Conservation (phyloP, 2,797 vertebrate species). For the Ptychadena robeensis region DNA sequence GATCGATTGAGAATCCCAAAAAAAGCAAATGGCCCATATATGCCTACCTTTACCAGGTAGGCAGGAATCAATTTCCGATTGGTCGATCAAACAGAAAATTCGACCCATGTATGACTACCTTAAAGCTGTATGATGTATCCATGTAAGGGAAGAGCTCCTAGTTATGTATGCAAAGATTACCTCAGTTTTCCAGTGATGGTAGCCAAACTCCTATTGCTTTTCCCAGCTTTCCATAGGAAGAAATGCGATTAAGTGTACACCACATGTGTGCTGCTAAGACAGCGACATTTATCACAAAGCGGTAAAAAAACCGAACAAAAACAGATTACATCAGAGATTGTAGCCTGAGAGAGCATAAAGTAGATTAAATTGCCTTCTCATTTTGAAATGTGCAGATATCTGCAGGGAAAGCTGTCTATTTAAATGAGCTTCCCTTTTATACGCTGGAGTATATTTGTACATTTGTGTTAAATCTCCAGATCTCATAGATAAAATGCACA, state of each 20-base stretch:
- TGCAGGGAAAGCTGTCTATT: neutral
- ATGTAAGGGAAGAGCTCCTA: neutral
- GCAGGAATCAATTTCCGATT: too few species aligned
- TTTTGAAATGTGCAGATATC: neutral
- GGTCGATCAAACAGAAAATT: too few species aligned
- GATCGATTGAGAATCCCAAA: too few species aligned
- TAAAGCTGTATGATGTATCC: neutral
- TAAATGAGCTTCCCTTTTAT: neutral
- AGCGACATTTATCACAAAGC: neutral
- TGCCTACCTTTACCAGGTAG: too few species aligned
- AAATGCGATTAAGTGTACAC: neutral
- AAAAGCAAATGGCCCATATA: too few species aligned
- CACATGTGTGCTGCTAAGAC: neutral
- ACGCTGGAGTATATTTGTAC: neutral
- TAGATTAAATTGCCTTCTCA: neutral
- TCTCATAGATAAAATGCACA: neutral
- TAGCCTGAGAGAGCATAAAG: neutral
- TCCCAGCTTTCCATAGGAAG: neutral
- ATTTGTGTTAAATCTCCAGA: neutral
- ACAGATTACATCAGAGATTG: neutral
- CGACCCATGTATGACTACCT: too few species aligned
- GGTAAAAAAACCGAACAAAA: slow-evolving; percentile 1
- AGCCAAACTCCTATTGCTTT: neutral
- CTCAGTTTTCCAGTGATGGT: neutral
- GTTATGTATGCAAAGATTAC: neutral